Percentiles rank a stretch among this genome's conserved stretches.
Evolutionary conservation across 1,140 invertebrate genomes (phyloP).

Genomic region (Eupeodes corollae): DNA sequence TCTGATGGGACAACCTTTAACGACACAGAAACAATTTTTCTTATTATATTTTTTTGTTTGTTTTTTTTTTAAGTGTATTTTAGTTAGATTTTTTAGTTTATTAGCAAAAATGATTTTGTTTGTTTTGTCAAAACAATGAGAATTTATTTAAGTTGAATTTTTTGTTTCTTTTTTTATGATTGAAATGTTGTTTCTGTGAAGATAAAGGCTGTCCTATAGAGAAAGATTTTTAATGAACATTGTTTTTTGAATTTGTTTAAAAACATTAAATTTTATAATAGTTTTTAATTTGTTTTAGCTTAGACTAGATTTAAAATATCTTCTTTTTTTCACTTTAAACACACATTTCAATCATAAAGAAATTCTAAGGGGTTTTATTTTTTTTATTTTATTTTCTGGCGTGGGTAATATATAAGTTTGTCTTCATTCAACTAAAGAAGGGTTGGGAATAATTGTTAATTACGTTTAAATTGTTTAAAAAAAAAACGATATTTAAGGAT

Average conservation of each 20-base stretch:
- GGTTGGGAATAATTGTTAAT: too few species aligned
- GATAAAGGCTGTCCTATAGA: constrained; percentile 34
- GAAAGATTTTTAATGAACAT: constrained; percentile 13
- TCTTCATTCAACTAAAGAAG: too few species aligned
- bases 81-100: constrained; percentile 6
- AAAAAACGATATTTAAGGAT: too few species aligned
- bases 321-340: constrained; percentile 21
- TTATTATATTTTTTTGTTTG: constrained; percentile 23
- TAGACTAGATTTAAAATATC: neutral
- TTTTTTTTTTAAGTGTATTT: constrained; percentile 7
- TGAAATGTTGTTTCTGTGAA: constrained; percentile 41
- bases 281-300: constrained; percentile 2
- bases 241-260: neutral
- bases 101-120: constrained; percentile 1
- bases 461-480: too few species aligned
- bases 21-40: constrained; percentile 40
- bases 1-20: constrained; percentile 38
- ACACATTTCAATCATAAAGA: constrained; percentile 40
- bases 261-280: neutral
- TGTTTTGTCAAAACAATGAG: constrained; percentile 1
- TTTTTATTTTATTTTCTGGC: too few species aligned
- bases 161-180: constrained; percentile 27
- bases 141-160: neutral
- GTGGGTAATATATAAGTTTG: too few species aligned
- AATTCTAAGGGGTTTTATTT: constrained; percentile 16